phyloP scores from a whole-genome alignment of 2,113 vertebrate species.

The Paracyprichromis sp. region DNA sequence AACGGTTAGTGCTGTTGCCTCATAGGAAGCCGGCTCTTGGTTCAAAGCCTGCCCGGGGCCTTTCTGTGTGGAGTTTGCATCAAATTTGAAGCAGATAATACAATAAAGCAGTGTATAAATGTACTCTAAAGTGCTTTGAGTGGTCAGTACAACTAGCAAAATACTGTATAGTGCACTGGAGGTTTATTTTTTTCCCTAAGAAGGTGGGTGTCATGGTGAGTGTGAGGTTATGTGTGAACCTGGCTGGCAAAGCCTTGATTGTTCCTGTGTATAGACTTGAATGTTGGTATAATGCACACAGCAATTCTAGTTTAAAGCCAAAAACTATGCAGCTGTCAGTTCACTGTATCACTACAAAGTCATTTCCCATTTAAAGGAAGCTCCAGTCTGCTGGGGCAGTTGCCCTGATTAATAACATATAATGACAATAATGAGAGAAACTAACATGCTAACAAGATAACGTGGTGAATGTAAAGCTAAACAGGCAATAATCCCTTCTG shows the following conservation, averaged over 20 bases:
- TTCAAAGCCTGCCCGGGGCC: not conserved
- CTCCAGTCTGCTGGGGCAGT: not conserved
- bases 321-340: fast-evolving
- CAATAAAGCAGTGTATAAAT: not conserved
- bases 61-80: not conserved
- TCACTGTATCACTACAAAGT: not conserved
- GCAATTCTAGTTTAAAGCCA: not conserved
- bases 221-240: not conserved
- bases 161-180: not conserved
- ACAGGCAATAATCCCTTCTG: not conserved
- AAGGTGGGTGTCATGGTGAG: not conserved
- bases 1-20: not conserved
- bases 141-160: not conserved
- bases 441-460: not conserved
- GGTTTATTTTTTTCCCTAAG: not conserved
- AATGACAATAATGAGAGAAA: not conserved
- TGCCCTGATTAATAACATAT: not conserved
- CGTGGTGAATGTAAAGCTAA: not conserved
- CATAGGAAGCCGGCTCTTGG: not conserved
- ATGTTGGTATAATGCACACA: not conserved
- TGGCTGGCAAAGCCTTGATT: not conserved
- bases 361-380: not conserved
- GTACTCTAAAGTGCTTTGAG: not conserved
- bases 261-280: not conserved
- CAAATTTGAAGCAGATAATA: not conserved